Base-by-base conservation (phyloP, 2,888 invertebrate genomes). In the Cerastoderma edule region DNA sequence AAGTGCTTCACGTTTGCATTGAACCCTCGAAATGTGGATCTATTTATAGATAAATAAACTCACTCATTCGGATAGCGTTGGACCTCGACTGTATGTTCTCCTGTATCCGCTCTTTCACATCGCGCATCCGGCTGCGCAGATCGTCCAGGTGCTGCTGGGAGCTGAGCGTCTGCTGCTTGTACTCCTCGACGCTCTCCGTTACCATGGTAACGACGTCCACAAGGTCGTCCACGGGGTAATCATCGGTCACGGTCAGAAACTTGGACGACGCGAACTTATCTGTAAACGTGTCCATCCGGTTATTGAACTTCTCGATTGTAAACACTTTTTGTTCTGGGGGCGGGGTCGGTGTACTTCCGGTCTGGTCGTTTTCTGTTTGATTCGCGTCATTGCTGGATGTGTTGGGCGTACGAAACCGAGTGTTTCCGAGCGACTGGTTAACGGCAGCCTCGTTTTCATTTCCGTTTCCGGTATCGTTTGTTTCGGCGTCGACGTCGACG, bases 141-240 rank as follows among this genome's bases (percentile, higher is more conserved):
- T 81, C 83, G 54, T 87, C 85, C 27, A 89, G 79, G 60, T 89
- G 87, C 22, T 72, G 69, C 72, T 88, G 87, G 1, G 85, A 82
- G 33, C 84, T 69, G 35, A 80, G 44, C 50, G 86, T 86, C 75
- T 88, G 84, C 30, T 78, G 72, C 68, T 85, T 87, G 77, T 84
- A 89, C 53, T 88, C 87, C 30, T 88, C 85, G n/a, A 89, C 83
- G 1, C 78, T 82, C 8, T 72, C 79, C 5, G 85, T 84, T 28
- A 89, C 87, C 39, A 80, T 72, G 30, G 75, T 66, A 0, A 88
- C 85, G 32, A 89, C 82, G 8, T 76, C 66, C 19, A 85, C 77
- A 8, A 89, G 76, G 28, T 88, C 88, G 6, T 88, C 87, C 19
- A 88, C 85, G 0, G 89, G 89, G 50, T 88, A 89, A 53, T 87